phyloP scores from a whole-genome alignment of 2,113 vertebrate species.

The Melanocharis versteri region DNA sequence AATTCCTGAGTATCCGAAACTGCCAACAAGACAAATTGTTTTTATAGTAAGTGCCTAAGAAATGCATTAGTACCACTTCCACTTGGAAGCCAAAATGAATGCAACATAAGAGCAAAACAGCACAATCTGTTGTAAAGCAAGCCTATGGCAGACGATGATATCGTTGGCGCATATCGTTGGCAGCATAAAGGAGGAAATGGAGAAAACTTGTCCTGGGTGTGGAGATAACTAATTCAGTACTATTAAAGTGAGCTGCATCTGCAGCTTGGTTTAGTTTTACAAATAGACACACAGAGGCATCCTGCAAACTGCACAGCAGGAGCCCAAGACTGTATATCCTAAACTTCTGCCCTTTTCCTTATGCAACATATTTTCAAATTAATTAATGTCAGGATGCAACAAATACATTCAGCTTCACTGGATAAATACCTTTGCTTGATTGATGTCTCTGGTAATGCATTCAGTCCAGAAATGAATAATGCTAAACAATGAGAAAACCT shows the following conservation, averaged over 20 bases:
- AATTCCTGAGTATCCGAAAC: constrained; percentile 42
- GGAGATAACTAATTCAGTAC: not conserved
- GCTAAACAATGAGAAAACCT: not conserved
- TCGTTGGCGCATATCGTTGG: not conserved
- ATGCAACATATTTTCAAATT: not conserved
- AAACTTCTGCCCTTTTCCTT: not conserved
- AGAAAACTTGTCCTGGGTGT: not conserved
- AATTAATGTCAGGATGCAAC: not conserved
- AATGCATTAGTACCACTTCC: constrained; percentile 51
- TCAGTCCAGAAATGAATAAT: not conserved
- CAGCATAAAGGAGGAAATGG: not conserved
- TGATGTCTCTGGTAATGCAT: not conserved
- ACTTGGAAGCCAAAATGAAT: constrained; percentile 24
- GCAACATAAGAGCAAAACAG: not conserved
- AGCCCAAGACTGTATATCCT: not conserved
- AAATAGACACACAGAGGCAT: not conserved
- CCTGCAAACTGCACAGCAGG: not conserved
- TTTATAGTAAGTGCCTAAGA: constrained; percentile 42
- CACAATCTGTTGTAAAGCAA: not conserved
- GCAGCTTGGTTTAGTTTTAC: not conserved
- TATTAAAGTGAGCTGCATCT: not conserved
- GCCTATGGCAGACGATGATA: not conserved
- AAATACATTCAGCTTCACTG: not conserved
- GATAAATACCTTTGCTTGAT: not conserved
- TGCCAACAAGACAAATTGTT: constrained; percentile 62